Conservation (phyloP, 1,140 invertebrate genomes). For the Tribolium madens region DNA sequence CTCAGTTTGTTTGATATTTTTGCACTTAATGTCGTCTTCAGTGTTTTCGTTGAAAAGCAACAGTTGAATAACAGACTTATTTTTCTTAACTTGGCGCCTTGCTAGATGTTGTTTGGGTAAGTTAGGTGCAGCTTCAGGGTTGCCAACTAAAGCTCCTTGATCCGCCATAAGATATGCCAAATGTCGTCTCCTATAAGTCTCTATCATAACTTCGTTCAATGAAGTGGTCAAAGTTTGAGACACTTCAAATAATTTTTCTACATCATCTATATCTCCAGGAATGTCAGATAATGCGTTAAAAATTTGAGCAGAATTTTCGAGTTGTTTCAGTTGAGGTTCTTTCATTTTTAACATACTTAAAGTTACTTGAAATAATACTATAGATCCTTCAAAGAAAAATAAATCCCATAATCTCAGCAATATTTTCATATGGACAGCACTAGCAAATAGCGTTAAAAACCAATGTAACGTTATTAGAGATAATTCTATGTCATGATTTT, state of each 20-base stretch:
- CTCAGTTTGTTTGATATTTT: conserved; percentile 96
- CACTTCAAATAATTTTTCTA: conserved; percentile 80
- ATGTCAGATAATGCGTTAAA: conserved; percentile 97
- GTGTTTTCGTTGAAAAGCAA: conserved; percentile 86
- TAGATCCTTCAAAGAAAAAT: conserved; percentile 95
- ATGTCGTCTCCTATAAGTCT: conserved; percentile 91
- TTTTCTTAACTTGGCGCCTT: conserved; percentile 90
- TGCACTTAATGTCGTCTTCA: conserved; percentile 90
- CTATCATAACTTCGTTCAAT: conserved; percentile 87
- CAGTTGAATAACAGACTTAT: conserved; percentile 90
- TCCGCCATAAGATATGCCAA: conserved; percentile 97
- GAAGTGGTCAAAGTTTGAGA: conserved; percentile 75
- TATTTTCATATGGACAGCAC: conserved; percentile 97
- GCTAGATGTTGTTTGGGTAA: conserved; percentile 90
- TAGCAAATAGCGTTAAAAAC: conserved; percentile 98
- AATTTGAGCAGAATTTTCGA: conserved; percentile 96
- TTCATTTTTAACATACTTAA: conserved; percentile 95
- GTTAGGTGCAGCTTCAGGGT: conserved; percentile 89
- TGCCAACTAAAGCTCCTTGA: conserved; percentile 91
- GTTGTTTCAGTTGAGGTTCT: conserved; percentile 83
- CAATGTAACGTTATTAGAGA: conserved; percentile 97
- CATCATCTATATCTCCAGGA: conserved; percentile 92
- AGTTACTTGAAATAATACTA: conserved; percentile 96
- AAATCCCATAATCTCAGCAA: conserved; percentile 97
- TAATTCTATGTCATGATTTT: conserved; percentile 95